Conservation (phyloP, 2,113 vertebrate species). For the Pterophyllum scalare region DNA sequence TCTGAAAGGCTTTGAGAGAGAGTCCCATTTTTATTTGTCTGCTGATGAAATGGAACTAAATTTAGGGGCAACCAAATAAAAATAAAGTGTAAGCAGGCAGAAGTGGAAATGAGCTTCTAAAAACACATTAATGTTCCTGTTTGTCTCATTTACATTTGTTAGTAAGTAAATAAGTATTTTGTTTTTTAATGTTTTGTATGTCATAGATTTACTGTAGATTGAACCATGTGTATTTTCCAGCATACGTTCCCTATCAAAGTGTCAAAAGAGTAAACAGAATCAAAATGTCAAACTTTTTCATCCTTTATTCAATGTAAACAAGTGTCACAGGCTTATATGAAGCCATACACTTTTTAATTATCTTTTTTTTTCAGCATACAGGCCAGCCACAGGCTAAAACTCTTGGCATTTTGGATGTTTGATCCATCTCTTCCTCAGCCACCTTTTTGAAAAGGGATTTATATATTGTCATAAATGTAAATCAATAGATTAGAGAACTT, state of each 20-base stretch:
- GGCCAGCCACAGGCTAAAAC: no score
- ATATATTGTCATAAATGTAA: background rate
- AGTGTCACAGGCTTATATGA: background rate
- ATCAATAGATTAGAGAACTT: background rate
- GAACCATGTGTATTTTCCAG: background rate
- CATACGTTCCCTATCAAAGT: background rate
- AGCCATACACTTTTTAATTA: no score
- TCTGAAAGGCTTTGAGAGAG: background rate
- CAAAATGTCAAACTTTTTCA: background rate
- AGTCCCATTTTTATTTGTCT: conserved; percentile 20
- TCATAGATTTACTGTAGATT: background rate
- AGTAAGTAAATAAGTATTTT: background rate
- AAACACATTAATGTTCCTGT: background rate
- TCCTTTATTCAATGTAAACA: background rate
- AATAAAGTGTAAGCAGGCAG: background rate
- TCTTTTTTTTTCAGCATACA: no score
- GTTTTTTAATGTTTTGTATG: background rate
- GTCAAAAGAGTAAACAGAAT: background rate
- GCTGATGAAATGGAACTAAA: background rate
- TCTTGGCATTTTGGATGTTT: background rate
- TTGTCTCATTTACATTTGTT: background rate
- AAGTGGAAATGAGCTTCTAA: background rate
- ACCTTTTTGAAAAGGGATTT: background rate
- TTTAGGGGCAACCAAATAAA: background rate
- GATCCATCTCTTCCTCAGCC: background rate